Evolutionary conservation across 1,140 invertebrate genomes (phyloP).

Genomic region (Drosophila tropicalis): DNA sequence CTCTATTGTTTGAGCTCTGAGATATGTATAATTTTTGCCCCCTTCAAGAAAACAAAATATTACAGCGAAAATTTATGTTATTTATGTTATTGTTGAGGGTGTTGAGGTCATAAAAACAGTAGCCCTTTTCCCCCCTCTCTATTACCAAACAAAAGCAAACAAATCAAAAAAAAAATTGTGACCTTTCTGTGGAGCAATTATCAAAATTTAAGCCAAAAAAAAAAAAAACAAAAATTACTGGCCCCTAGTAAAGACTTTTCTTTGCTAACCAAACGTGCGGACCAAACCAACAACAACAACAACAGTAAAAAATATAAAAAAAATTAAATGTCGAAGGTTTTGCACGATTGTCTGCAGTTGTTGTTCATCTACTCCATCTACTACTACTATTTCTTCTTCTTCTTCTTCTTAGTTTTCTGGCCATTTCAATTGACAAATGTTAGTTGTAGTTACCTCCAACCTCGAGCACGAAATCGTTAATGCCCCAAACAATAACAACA

Average conservation of each 20-base stretch:
- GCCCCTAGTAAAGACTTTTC: constrained; percentile 51
- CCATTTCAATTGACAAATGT: constrained; percentile 76
- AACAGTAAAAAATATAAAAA: constrained; percentile 43
- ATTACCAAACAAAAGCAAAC: constrained; percentile 29
- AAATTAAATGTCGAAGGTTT: constrained; percentile 82
- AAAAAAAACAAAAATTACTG: constrained; percentile 61
- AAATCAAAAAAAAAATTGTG: constrained; percentile 49
- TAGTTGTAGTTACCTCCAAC: constrained; percentile 36
- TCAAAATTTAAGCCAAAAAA: constrained; percentile 53
- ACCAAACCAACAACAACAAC: constrained; percentile 57
- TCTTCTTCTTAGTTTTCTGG: constrained; percentile 44
- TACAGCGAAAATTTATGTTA: constrained; percentile 57
- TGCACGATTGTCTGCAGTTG: constrained; percentile 68
- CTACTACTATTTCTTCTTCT: constrained; percentile 11
- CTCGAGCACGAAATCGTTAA: constrained; percentile 60
- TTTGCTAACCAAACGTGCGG: constrained; percentile 69
- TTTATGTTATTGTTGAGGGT: constrained; percentile 55
- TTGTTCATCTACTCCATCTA: constrained; percentile 6
- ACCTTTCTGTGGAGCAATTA: constrained; percentile 74
- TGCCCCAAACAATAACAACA: constrained; percentile 22
- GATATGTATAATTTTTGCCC: constrained; percentile 11
- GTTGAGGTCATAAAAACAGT: constrained; percentile 65
- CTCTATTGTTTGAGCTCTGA: constrained; percentile 26
- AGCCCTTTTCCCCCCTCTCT: constrained; percentile 9
- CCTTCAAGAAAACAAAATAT: constrained; percentile 32